These are phyloP conservation scores for Andrena bucephala DNA, from an alignment of 2,888 invertebrate species.

Conservation along the genomic window DNA sequence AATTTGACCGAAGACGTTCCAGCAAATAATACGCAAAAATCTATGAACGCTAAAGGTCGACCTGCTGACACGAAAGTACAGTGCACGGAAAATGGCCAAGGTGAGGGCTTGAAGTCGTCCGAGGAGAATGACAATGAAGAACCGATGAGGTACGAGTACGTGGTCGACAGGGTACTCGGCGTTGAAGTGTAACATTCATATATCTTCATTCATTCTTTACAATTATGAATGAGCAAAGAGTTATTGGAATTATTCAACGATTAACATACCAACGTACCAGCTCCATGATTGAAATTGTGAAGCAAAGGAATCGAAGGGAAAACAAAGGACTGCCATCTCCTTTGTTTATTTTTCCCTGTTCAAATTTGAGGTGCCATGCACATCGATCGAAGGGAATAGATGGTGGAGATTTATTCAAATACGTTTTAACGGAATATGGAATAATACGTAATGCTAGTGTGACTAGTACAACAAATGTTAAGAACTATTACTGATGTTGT, in stretches of 20 bases:
- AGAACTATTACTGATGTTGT: conserved; percentile 50
- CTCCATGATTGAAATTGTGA: conserved; percentile 7
- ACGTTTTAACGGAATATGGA: conserved; percentile 27
- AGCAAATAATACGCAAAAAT: conserved; percentile 56
- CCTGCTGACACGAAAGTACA: conserved; percentile 40
- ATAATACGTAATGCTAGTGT: conserved; percentile 37
- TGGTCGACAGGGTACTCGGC: conserved; percentile 93
- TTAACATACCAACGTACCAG: conserved; percentile 9
- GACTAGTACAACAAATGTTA: conserved; percentile 44
- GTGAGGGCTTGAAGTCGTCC: conserved; percentile 49
- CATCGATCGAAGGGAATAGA: conserved; percentile 25
- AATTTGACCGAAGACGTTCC: conserved; percentile 35
- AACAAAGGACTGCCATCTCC: conserved; percentile 19
- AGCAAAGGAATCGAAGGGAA: conserved; percentile 13
- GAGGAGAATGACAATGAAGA: conserved; percentile 77
- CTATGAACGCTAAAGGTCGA: conserved; percentile 64
- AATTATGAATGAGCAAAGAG: not conserved
- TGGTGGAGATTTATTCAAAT: conserved; percentile 15
- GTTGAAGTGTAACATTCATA: conserved; percentile 90
- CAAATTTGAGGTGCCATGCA: conserved; percentile 72
- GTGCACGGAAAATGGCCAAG: conserved; percentile 60
- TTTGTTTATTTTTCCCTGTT: conserved; percentile 41
- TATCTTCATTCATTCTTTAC: conserved; percentile 5
- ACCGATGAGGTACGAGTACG: conserved; percentile 91
- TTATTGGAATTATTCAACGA: conserved; percentile 14